Base-by-base conservation (phyloP, 2,888 invertebrate genomes). In the Anthrax anthrax region DNA sequence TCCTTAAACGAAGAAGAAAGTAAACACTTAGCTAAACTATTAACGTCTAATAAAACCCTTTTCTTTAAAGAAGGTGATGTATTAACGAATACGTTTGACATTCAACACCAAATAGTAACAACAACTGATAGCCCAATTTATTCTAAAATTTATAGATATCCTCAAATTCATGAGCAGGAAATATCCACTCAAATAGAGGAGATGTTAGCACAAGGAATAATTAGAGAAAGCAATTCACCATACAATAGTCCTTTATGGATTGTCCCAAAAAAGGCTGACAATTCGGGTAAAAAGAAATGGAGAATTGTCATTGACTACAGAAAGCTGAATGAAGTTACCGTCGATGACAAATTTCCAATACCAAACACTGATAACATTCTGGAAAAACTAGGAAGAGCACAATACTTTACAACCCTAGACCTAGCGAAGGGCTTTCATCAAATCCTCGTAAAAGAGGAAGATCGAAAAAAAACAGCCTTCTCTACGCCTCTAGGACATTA, bases 221-320 rank as follows among this genome's bases (percentile, higher is more conserved):
- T 61, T 12, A 47, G 48, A 39, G 54, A 52, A 41, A 56, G 55
- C 19, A 49, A 51, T 42, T 56, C 55, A 2, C 56, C 57, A 14
- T 59, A 56, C 49, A 51, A 47, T 32, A 48, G 52, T n/a, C 57
- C 56, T 13, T 45, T 60, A 18, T 57, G 55, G 54, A 50, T 56
- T 36, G 58, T 57, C n/a, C 54, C 55, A 17, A 59, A 56, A 51
- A 59, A 60, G 49, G 27, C 46, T n/a, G 54, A 56, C 47, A 49
- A 48, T 19, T 44, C 43, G 14, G 42, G 42, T 18, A 40, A 23
- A 23, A 42, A 47, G 40, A 50, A 50, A 16, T 48, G 48, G 47
- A 37, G 49, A 32, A 44, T 50, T 18, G 49, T 50, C 18, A 49
- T 51, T n/a, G 46, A 51, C 29, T 49, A 46, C n/a, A 44, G 47